Evolutionary conservation across 1,140 invertebrate genomes (phyloP), one percentile per base, ranked within the genome.

Genomic region (Drosophila parvula): DNA sequence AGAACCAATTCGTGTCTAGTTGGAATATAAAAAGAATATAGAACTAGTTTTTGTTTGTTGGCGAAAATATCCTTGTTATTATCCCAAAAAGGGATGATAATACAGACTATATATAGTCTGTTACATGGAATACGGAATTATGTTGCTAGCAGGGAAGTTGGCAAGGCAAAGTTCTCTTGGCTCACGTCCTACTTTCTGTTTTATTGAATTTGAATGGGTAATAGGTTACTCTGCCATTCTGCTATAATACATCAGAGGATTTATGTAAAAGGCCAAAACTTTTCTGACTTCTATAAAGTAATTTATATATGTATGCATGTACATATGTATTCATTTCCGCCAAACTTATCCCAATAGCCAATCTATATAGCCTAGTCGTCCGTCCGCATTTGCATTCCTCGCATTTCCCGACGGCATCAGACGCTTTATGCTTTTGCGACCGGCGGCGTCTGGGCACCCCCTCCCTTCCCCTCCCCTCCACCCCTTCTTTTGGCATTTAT

Each of bases 371-470:
- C n/a, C 51, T 22, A 22, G 22, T 22, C 22, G 22, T 22, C 14
- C 16, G 22, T 12, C 48, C 36, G 55, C 44, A 71, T 71, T 71
- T 71, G 67, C 68, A 71, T 67, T 67, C 43, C 36, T 48, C 55
- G 44, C 63, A 67, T 71, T 71, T 71, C 65, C 67, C 68, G 68
- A 50, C 67, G 67, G 69, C 69, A 71, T 71, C 65, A 71, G 47
- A 67, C 62, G 45, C 62, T 64, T 34, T 34, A 30, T 61, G 41
- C 38, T 36, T 51, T 28, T 27, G 22, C 57, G 30, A 41, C 65
- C 45, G 61, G 61, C 62, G 65, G 36, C 45, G 61, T 67, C 61
- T 67, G 50, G n/a, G n/a, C n/a, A n/a, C n/a, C n/a, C n/a, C n/a
- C n/a, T n/a, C n/a, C n/a, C n/a, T n/a, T n/a, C n/a, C n/a, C n/a